These are phyloP conservation scores for Epizoanthus fatuus DNA, from an alignment of 92 coral and sea anemone species.

Conservation along the genomic window DNA sequence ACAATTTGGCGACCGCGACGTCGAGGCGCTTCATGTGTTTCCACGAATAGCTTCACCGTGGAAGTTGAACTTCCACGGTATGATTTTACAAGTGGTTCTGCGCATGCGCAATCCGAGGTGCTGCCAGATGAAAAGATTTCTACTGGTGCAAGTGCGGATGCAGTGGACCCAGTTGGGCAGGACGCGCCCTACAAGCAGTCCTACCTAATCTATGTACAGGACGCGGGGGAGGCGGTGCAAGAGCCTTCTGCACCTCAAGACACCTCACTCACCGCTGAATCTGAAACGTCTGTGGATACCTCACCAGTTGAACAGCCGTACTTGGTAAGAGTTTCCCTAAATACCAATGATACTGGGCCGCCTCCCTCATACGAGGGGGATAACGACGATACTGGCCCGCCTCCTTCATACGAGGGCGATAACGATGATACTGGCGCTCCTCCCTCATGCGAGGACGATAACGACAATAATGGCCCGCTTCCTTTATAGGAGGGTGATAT, in stretches of 20 bases:
- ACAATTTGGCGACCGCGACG: too few species aligned
- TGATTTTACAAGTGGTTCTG: background rate
- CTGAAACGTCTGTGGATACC: background rate
- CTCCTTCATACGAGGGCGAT: constrained; percentile 13
- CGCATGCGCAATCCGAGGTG: background rate
- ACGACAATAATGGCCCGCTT: background rate
- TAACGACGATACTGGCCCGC: constrained; percentile 2
- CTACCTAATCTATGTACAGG: background rate
- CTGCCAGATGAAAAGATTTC: background rate
- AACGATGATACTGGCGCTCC: background rate
- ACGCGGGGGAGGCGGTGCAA: background rate
- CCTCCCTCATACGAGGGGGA: constrained; percentile 6
- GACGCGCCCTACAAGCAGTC: background rate
- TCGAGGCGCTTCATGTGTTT: background rate
- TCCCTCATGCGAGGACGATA: constrained; percentile 3
- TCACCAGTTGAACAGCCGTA: background rate
- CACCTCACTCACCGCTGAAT: background rate
- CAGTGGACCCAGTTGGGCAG: background rate
- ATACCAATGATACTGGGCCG: background rate
- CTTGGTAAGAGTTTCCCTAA: background rate
- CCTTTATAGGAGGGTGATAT: background rate
- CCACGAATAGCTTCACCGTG: background rate
- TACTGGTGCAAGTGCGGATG: background rate
- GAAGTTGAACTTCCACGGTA: constrained; percentile 12
- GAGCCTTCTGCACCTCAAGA: background rate